A percentile compares a stretch with the other conserved stretches of the same genome.
Evolutionary conservation across 2,797 vertebrate species (phyloP).

Genomic region (Sebastes minor): DNA sequence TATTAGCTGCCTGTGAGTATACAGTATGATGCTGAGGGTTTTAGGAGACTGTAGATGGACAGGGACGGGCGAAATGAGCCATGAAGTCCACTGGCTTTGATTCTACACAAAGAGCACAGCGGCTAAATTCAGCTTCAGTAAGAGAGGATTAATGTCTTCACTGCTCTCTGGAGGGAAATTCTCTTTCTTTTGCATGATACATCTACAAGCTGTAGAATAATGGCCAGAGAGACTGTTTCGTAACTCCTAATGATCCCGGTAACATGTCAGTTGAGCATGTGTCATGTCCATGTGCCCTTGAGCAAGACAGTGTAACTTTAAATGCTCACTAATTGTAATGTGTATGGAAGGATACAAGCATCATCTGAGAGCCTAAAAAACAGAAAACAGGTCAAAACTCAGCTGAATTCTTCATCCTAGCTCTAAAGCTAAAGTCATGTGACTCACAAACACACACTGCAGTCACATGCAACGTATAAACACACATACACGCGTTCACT

Average conservation of each 20-base stretch:
- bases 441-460: slow-evolving; percentile 26
- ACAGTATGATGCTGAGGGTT: not conserved
- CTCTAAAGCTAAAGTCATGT: not conserved
- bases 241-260: slow-evolving; percentile 3
- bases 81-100: slow-evolving; percentile 15
- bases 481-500: slow-evolving; percentile 3
- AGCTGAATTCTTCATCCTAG: not conserved
- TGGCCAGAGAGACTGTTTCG: slow-evolving; percentile 7
- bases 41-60: not conserved
- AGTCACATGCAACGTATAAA: slow-evolving; percentile 23
- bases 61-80: slow-evolving; percentile 17
- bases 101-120: slow-evolving; percentile 28
- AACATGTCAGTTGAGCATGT: not conserved
- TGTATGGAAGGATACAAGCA: not conserved
- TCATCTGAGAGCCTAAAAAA: not conserved
- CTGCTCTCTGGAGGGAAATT: slow-evolving; percentile 19
- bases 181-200: slow-evolving; percentile 1
- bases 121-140: slow-evolving; percentile 27
- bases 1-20: slow-evolving; percentile 21
- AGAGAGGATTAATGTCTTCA: slow-evolving; percentile 39
- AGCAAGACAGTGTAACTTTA: not conserved
- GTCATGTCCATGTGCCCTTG: not conserved
- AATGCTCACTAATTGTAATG: not conserved
- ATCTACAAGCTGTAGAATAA: slow-evolving; percentile 4
- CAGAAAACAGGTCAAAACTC: slow-evolving; percentile 3